Percentiles rank a stretch among this genome's conserved stretches.
Conservation (phyloP, 2,888 invertebrate genomes). For the Meandrusa payeni region DNA sequence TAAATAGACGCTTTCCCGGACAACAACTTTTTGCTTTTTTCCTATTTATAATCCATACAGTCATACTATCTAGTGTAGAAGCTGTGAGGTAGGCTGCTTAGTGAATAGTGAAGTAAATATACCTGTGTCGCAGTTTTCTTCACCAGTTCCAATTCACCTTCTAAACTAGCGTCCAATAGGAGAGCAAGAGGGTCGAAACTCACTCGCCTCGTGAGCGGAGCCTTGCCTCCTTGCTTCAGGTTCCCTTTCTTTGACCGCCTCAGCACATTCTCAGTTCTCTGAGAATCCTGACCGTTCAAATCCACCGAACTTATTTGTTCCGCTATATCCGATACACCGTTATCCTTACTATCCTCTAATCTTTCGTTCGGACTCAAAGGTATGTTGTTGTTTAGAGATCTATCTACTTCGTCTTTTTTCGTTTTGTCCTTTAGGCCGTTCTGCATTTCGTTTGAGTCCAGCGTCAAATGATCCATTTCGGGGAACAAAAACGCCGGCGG, state of each 20-base stretch:
- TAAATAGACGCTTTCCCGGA: too few species aligned
- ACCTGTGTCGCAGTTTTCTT: constrained; percentile 96
- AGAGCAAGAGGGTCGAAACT: constrained; percentile 98
- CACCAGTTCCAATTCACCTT: constrained; percentile 98
- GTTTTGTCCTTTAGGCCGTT: constrained; percentile 64
- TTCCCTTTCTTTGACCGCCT: constrained; percentile 90
- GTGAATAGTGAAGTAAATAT: too few species aligned
- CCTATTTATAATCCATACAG: too few species aligned
- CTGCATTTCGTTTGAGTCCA: constrained; percentile 58
- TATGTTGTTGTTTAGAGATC: constrained; percentile 55
- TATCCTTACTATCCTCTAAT: constrained; percentile 66
- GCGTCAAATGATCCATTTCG: constrained; percentile 84
- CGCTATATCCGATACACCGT: constrained; percentile 64
- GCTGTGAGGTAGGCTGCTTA: too few species aligned
- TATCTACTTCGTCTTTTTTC: constrained; percentile 69
- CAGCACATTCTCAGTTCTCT: constrained; percentile 77
- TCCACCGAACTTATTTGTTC: constrained; percentile 76
- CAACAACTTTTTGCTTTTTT: too few species aligned
- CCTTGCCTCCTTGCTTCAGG: constrained; percentile 87
- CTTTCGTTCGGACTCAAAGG: constrained; percentile 53
- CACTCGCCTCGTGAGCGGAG: constrained; percentile 90
- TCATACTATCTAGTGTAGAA: too few species aligned
- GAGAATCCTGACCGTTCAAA: constrained; percentile 77
- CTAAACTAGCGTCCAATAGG: constrained; percentile 97
- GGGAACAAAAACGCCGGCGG: constrained; percentile 91